phyloP scores from a whole-genome alignment of 2,797 vertebrate genomes.

The Bradypodion ventrale region DNA sequence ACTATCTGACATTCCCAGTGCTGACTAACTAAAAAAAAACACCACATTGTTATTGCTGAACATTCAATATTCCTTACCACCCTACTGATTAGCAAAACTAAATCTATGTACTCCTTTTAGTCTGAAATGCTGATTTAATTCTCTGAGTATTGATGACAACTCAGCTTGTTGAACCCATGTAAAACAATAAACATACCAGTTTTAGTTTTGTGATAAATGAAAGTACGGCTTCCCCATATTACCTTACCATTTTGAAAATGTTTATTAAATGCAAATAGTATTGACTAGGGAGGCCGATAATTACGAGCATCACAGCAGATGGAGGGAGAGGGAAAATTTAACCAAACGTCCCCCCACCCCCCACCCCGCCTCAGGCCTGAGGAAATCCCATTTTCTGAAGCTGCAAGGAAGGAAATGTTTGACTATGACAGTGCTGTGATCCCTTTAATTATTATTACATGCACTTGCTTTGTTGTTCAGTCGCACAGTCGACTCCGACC shows the following conservation, averaged over 20 bases:
- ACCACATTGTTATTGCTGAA: not conserved
- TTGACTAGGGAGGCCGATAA: not conserved
- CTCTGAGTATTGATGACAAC: not conserved
- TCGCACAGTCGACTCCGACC: too few species aligned
- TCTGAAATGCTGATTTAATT: not conserved
- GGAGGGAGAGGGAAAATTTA: not conserved
- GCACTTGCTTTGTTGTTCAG: too few species aligned
- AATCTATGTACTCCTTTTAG: not conserved
- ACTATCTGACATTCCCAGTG: too few species aligned
- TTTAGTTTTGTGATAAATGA: not conserved
- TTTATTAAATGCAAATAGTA: not conserved
- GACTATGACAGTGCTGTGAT: not conserved
- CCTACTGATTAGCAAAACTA: not conserved
- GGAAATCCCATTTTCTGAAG: not conserved
- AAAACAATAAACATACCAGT: not conserved
- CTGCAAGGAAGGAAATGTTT: not conserved
- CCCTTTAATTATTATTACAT: not conserved
- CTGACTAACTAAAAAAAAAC: not conserved
- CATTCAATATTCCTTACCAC: not conserved
- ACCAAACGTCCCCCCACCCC: too few species aligned
- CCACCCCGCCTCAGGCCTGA: not conserved
- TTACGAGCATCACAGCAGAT: not conserved
- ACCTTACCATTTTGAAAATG: not conserved
- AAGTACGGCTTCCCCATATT: not conserved
- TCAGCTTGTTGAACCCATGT: not conserved